Evolutionary conservation across 2,113 vertebrate species (phyloP).

Genomic region (Nasalis larvatus): DNA sequence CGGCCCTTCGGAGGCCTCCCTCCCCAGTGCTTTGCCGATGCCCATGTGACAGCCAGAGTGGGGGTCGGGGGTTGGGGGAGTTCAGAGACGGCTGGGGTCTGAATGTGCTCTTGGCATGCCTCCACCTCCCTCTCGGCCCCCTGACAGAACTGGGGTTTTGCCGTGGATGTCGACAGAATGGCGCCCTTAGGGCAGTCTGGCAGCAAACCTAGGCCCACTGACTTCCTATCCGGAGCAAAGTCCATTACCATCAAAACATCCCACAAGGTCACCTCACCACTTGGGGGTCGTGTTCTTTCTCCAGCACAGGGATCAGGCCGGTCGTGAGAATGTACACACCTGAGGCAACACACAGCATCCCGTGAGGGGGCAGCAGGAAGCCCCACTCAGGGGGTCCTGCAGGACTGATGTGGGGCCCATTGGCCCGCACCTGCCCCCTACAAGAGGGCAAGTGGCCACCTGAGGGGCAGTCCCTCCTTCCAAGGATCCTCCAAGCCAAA

Average conservation of each 20-base stretch:
- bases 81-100: neutral
- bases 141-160: neutral
- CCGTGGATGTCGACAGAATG: neutral
- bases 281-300: neutral
- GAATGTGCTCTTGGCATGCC: fast-evolving
- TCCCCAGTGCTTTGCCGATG: neutral
- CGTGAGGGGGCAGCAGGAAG: fast-evolving
- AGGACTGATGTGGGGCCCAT: neutral
- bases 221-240: neutral
- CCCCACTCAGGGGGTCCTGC: neutral
- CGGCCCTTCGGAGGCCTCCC: neutral
- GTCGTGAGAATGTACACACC: neutral
- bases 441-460: fast-evolving
- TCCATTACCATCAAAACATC: neutral
- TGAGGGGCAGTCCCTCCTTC: too few relatives aligned
- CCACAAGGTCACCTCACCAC: neutral
- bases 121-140: neutral
- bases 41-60: neutral
- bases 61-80: neutral
- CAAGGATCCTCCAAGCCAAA: too few relatives aligned
- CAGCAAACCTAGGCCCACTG: neutral
- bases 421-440: neutral
- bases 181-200: neutral
- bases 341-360: neutral
- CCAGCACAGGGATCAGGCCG: neutral